phyloP scores from a whole-genome alignment of 2,113 vertebrate species.

The Girardinichthys multiradiatus region DNA sequence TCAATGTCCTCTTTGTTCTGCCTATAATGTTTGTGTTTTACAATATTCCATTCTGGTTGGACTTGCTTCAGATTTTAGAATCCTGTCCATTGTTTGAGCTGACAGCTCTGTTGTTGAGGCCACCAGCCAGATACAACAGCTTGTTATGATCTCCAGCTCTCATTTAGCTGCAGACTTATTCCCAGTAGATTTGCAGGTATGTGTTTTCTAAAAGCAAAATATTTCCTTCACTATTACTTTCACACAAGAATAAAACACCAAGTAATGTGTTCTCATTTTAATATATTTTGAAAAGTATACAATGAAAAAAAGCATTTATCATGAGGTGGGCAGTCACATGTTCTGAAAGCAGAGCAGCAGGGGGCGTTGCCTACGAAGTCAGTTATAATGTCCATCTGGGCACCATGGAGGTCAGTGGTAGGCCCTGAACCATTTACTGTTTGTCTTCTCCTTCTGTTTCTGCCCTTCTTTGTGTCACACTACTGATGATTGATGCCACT shows the following conservation, averaged over 20 bases:
- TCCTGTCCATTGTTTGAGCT: not conserved
- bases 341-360: not conserved
- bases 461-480: not conserved
- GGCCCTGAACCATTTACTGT: not conserved
- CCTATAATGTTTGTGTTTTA: not conserved
- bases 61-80: not conserved
- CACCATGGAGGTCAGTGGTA: too few species aligned
- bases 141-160: not conserved
- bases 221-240: not conserved
- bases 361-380: not conserved
- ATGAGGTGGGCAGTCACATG: too few species aligned
- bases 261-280: too few species aligned
- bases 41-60: not conserved
- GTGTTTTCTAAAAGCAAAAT: not conserved
- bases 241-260: not conserved
- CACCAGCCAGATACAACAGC: not conserved
- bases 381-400: too few species aligned
- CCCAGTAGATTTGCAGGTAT: not conserved
- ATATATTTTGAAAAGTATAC: too few species aligned
- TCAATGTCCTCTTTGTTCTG: not conserved
- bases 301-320: not conserved
- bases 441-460: not conserved
- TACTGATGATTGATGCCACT: not conserved
- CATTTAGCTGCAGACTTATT: not conserved
- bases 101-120: too few species aligned